Base-by-base conservation (phyloP, 2,888 invertebrate species). In the Drosophila putrida region DNA sequence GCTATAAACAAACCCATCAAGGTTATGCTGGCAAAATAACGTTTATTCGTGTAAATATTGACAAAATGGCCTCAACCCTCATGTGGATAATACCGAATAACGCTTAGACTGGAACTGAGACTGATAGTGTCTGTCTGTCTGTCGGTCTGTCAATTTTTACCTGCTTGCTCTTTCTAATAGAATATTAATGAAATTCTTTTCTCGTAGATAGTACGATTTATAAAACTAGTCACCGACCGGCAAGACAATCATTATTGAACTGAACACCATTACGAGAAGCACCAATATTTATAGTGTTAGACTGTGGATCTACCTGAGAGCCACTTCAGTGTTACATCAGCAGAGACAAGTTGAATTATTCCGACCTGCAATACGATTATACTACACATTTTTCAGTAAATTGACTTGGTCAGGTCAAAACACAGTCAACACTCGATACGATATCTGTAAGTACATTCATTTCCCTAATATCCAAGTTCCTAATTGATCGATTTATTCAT, bases 221-320 rank as follows among this genome's bases (percentile, higher is more conserved):
- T 38, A 8, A n/a, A 27, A 57, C 49, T 28, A 33, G n/a, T 28
- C 41, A 57, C 15, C n/a, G 62, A 41, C 35, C 43, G 43, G 28
- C 9, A 25, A 35, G 20, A n/a, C 59, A 36, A 38, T 38, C 31
- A 35, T 35, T 49, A 54, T 46, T 27, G 39, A 71, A 75, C 74
- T 75, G 58, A 61, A 35, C 72, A 61, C 9, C 15, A 46, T 11
- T 35, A n/a, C 39, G 25, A 46, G 20, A 46, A 43, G 57, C 44
- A 13, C 10, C 44, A 25, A 65, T 62, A 59, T 66, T 66, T 76
- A 76, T 76, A 77, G 46, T 15, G 5, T 8, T 8, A 35, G 9
- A 20, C 27, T 35, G 36, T 11, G 38, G 8, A 39, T 41, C 41
- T 50, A 71, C 57, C 54, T 61, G 64, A 41, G 35, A 47, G 55